Conservation (phyloP, 2,797 vertebrate genomes). For the Ctenopoma multispine region DNA sequence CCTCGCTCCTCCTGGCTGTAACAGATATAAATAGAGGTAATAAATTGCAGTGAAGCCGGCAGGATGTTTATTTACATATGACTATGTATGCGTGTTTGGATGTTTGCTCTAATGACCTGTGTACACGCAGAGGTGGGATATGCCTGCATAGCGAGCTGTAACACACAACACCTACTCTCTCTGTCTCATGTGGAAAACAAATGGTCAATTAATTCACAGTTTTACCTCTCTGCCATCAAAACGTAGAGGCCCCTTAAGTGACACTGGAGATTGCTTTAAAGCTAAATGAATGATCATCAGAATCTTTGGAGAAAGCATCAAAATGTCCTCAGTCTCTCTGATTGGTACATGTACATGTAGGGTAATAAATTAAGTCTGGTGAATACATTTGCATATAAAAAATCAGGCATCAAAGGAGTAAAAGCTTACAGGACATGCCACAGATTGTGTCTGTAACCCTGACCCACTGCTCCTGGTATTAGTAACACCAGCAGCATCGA, state of each 20-base stretch:
- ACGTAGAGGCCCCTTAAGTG: conserved; percentile 28
- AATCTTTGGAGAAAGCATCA: conserved; percentile 15
- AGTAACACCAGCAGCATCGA: conserved; percentile 17
- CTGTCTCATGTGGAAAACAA: conserved; percentile 22
- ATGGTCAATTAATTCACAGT: conserved; percentile 48
- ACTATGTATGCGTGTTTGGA: conserved; percentile 32
- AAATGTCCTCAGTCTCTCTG: not conserved
- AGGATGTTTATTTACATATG: conserved; percentile 50
- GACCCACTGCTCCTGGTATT: conserved; percentile 7
- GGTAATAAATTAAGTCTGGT: not conserved
- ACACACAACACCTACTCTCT: conserved; percentile 20
- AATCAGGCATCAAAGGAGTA: no score
- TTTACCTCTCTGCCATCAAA: conserved; percentile 36
- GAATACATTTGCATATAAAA: not conserved
- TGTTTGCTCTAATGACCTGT: conserved; percentile 52
- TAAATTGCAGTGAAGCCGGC: conserved; percentile 52
- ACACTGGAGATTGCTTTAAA: conserved; percentile 27
- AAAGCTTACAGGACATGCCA: not conserved
- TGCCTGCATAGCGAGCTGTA: conserved; percentile 28
- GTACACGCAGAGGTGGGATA: conserved; percentile 36
- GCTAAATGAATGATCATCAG: conserved; percentile 28
- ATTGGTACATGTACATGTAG: not conserved
- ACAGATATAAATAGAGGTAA: conserved; percentile 71
- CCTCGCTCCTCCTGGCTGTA: conserved; percentile 33
- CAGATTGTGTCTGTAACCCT: not conserved